These are phyloP conservation scores for Formica selysi DNA, from an alignment of 1,140 invertebrate genomes.

Conservation along the genomic window DNA sequence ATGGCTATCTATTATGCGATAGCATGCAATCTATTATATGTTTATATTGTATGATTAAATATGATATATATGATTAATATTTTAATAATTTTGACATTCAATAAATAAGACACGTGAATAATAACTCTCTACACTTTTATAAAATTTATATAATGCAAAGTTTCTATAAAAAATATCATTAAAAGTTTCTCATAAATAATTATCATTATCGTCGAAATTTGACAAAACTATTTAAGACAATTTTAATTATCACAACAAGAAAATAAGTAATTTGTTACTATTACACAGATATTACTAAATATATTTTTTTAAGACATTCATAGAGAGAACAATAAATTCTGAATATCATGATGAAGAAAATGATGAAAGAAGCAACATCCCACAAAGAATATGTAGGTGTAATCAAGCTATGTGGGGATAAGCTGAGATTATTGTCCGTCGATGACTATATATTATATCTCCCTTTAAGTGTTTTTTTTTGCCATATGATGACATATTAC, in stretches of 20 bases:
- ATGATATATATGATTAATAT: not conserved
- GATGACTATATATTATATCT: not conserved
- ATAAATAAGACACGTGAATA: not conserved
- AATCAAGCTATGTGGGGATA: conserved; percentile 1
- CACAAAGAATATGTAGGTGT: conserved; percentile 17
- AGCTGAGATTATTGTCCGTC: conserved; percentile 8
- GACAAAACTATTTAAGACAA: not conserved
- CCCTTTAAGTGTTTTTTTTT: not conserved
- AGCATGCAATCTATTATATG: not conserved
- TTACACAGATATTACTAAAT: conserved; percentile 10
- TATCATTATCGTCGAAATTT: too few relatives aligned
- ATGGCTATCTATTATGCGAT: too few relatives aligned
- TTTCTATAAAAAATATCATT: too few relatives aligned
- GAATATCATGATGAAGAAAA: conserved; percentile 23
- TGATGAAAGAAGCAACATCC: conserved; percentile 10
- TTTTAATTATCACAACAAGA: not conserved
- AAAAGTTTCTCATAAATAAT: too few relatives aligned
- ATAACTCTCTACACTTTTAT: not conserved
- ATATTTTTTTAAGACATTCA: not conserved
- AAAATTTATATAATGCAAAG: not conserved
- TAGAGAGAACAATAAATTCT: conserved; percentile 7
- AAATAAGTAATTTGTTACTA: not conserved
- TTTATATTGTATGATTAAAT: conserved; percentile 7
- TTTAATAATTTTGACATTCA: not conserved
- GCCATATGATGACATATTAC: not conserved